Evolutionary conservation across 37 sponge, comb jelly and placozoan genomes (phyloP), one percentile per base, ranked within the genome.

Genomic region (Ephydatia muelleri): DNA sequence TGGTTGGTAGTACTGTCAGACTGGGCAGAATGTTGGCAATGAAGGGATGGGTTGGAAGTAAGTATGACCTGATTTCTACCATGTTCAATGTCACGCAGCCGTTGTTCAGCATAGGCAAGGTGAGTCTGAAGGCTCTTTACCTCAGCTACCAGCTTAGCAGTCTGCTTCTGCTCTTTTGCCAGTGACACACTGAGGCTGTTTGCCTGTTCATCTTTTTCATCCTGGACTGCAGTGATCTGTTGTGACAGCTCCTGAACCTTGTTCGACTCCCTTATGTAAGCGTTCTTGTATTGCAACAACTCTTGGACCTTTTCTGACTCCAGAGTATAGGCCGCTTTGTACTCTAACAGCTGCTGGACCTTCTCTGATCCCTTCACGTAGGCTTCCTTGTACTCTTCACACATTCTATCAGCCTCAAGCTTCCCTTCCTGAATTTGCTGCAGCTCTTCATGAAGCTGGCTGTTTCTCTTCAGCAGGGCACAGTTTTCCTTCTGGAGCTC

Each of bases 71-170:
- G 57, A 11, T 57, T 57, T 14, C 57, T 57, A 21, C 57, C 57
- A 57, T 57, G 67, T 71, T 70, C 82, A 19, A 70, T 37, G 38
- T 81, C 82, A 23, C 71, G 37, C 38, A 81, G 49, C 34, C 70
- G 37, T 14, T 81, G 70, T 16, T 39, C 43, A 0, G 67, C 39
- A 70, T 37, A 81, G 21, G 38, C 67, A 0, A 81, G 29, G 27
- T 81, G 82, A 38, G 82, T 49, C 71, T 81, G 28, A 33, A 81
- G 82, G 25, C 71, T 71, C 38, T 66, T 35, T 14, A 70, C 43
- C 47, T 81, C 82, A 25, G 82, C 70, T 38, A 19, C 43, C 37
- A 81, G 29, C 29, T 40, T 36, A 23, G 36, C 29, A 26, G 65
- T 65, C 32, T 31, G 32, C 34, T 25, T 65, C 30, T 79, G 38